Base-by-base conservation (phyloP, 2,888 invertebrate species). In the Tridacna crocea region DNA sequence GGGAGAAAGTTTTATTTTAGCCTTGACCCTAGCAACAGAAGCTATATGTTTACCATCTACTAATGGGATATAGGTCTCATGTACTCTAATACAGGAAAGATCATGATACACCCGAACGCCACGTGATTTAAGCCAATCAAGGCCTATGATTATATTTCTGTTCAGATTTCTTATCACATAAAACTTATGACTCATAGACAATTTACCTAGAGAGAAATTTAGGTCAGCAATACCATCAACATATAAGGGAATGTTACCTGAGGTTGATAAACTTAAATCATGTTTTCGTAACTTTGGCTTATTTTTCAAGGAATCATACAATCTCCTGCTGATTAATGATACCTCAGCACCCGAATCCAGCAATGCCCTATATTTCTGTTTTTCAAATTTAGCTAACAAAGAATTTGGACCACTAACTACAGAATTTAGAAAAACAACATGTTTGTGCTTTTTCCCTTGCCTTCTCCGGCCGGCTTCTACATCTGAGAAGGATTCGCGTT, bases 271-370 rank as follows among this genome's bases (percentile, higher is more conserved):
- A 22, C n/a, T 61, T 22, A 11, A 22, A 61, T 61, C 1, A 60
- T 60, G 6, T 26, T 46, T 47, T n/a, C 48, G 51, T 17, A 60
- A n/a, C 19, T 60, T 26, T n/a, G n/a, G 26, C 26, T 60, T 73
- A 26, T 73, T 61, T n/a, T 73, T 79, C 3, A 46, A n/a, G 27
- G 22, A 61, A 61, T 61, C 1, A 61, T 61, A 61, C 22, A 61
- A 61, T 48, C 13, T 72, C 68, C 58, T 66, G 19, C 72, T 75
- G 22, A 83, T 74, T 27, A 79, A 55, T 27, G 70, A 77, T 22
- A 79, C 77, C 22, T 83, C 80, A 0, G 80, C 84, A 19, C 84
- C 76, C 0, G 75, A 63, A 26, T 84, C 80, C 6, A 80, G 48
- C 24, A 78, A 65, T 0, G 72, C 66, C 26, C 80, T 74, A 75